Conservation (phyloP, 2,797 vertebrate genomes). For the Malurus splendens region DNA sequence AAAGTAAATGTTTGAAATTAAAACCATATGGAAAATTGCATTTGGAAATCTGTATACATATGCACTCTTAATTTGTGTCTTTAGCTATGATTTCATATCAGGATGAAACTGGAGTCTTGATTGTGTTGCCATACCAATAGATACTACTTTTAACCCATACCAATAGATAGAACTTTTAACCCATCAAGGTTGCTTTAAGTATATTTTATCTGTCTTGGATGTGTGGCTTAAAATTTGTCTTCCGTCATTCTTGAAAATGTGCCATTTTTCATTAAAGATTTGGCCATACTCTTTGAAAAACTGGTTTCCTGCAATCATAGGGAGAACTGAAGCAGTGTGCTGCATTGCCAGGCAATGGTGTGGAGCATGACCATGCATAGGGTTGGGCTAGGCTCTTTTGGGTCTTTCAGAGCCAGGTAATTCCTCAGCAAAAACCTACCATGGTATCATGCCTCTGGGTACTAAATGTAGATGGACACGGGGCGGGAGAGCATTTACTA, state of each 20-base stretch:
- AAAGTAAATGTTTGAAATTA: neutral
- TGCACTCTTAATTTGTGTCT: neutral
- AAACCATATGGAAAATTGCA: neutral
- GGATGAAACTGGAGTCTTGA: neutral
- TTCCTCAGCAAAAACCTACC: neutral
- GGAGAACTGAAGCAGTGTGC: neutral
- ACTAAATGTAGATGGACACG: neutral
- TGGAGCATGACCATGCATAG: rapidly evolving
- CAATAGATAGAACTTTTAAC: neutral
- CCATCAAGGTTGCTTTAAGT: neutral
- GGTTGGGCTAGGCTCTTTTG: too few species aligned
- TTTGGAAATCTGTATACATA: neutral
- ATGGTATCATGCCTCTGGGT: neutral
- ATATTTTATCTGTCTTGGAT: neutral
- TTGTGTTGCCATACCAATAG: neutral
- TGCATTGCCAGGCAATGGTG: neutral
- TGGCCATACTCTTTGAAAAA: neutral
- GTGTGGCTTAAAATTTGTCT: neutral
- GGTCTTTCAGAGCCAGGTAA: neutral
- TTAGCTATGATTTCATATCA: neutral
- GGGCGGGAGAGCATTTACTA: neutral
- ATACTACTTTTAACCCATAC: neutral
- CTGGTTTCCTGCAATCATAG: neutral
- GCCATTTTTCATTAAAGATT: neutral
- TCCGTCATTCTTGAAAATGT: neutral